Evolutionary conservation across 2,888 invertebrate species (phyloP).

Genomic region (Alsophila aescularia): DNA sequence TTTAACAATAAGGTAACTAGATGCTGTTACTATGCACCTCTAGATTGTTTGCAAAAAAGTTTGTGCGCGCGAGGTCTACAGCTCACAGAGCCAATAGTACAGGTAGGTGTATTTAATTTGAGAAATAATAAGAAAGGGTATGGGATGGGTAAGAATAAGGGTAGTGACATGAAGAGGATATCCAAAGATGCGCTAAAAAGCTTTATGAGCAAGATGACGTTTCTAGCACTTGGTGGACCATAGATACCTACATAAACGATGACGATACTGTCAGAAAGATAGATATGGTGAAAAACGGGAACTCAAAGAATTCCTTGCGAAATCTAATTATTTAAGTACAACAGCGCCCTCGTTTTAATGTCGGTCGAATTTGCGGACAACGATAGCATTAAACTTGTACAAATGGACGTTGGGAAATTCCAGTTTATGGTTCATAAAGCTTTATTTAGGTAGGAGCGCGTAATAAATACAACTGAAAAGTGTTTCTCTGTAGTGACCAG

Average conservation of each 20-base stretch:
- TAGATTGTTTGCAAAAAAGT: too few species aligned
- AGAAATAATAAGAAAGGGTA: neutral
- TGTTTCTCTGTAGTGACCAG: constrained; percentile 44
- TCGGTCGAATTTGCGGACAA: constrained; percentile 16
- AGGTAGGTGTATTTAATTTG: neutral
- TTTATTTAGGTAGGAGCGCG: constrained; percentile 46
- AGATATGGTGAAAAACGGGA: too few species aligned
- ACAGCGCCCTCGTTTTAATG: neutral
- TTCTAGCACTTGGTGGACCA: constrained; percentile 42
- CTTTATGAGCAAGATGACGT: constrained; percentile 43
- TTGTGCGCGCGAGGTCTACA: too few species aligned
- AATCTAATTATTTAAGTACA: neutral
- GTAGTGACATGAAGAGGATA: neutral
- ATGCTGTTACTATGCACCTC: too few species aligned
- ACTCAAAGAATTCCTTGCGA: too few species aligned
- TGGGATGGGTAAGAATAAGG: neutral
- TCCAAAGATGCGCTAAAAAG: constrained; percentile 40
- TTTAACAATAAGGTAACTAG: too few species aligned
- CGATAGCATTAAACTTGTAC: constrained; percentile 41
- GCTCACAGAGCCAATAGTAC: too few species aligned
- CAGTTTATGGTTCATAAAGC: constrained; percentile 61
- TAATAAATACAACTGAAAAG: constrained; percentile 55
- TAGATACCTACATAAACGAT: constrained; percentile 38
- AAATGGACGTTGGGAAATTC: constrained; percentile 49
- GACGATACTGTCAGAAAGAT: neutral